Evolutionary conservation across 2,113 vertebrate genomes (phyloP).

Genomic region (Naja naja): DNA sequence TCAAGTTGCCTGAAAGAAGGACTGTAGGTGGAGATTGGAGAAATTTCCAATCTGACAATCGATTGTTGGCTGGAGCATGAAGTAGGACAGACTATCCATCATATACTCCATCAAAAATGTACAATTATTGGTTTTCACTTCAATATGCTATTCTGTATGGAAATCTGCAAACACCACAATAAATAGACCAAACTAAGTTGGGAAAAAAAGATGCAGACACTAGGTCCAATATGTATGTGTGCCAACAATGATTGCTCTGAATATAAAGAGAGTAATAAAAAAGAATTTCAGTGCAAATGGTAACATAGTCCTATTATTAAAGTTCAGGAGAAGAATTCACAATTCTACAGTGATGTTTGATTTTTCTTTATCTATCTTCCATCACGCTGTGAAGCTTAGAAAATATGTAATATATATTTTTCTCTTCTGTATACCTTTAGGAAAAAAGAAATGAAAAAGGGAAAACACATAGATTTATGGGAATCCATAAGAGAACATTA

Average conservation of each 20-base stretch:
- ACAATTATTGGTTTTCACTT: neutral
- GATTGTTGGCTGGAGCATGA: neutral
- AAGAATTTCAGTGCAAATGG: neutral
- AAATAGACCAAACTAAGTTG: neutral
- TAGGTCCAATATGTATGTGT: neutral
- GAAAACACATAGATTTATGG: constrained; percentile 35
- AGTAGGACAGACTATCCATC: neutral
- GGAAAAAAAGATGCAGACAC: fast-evolving
- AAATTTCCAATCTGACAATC: neutral
- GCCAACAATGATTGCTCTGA: neutral
- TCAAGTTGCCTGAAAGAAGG: neutral
- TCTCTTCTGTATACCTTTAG: constrained; percentile 30
- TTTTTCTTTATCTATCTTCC: neutral
- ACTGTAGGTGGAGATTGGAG: too few relatives aligned
- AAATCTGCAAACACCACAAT: neutral
- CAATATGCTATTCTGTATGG: neutral
- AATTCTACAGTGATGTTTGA: constrained; percentile 5
- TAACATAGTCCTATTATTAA: constrained; percentile 7
- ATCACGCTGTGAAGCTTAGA: neutral
- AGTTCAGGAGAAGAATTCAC: constrained; percentile 7
- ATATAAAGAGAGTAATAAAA: neutral
- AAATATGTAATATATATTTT: constrained; percentile 3
- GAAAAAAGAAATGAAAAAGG: constrained; percentile 48
- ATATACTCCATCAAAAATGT: neutral
- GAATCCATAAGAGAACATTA: neutral